Evolutionary conservation across 2,888 invertebrate genomes (phyloP).

Genomic region (Cantharis rufa): DNA sequence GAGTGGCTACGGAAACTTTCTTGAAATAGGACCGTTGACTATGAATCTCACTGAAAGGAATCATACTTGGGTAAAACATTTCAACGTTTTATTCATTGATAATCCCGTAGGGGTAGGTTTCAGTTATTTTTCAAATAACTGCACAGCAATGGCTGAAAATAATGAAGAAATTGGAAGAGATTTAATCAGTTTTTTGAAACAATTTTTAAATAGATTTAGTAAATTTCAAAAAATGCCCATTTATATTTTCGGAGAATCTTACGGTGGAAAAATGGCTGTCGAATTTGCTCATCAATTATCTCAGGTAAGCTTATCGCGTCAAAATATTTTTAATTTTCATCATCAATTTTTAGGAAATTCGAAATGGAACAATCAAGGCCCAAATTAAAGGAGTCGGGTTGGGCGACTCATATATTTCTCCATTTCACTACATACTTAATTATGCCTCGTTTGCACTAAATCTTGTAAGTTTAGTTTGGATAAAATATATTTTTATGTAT

Average conservation of each 20-base stretch:
- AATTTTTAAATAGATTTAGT: conserved; percentile 69
- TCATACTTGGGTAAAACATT: conserved; percentile 60
- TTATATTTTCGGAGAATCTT: conserved; percentile 88
- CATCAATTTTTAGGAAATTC: conserved; percentile 37
- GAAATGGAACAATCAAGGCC: conserved; percentile 36
- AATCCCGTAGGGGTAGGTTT: conserved; percentile 90
- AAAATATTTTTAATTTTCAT: neutral
- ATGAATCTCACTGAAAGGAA: conserved; percentile 58
- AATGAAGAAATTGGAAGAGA: conserved; percentile 74
- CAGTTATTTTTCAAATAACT: conserved; percentile 71
- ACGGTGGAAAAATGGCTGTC: conserved; percentile 91
- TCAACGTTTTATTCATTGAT: conserved; percentile 83
- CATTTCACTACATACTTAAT: conserved; percentile 42
- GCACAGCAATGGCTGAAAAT: conserved; percentile 57
- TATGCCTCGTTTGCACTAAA: conserved; percentile 42
- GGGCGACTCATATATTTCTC: conserved; percentile 44
- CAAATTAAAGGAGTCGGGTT: conserved; percentile 45
- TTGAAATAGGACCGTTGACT: conserved; percentile 63
- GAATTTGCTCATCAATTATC: conserved; percentile 72
- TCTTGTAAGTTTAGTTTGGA: conserved; percentile 34
- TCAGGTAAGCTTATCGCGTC: conserved; percentile 53
- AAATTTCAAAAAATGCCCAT: conserved; percentile 74
- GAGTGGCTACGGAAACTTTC: conserved; percentile 63
- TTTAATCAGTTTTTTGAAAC: conserved; percentile 72
- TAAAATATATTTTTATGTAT: neutral